Evolutionary conservation across 2,888 invertebrate species (phyloP).

Genomic region (Molorchus minor): DNA sequence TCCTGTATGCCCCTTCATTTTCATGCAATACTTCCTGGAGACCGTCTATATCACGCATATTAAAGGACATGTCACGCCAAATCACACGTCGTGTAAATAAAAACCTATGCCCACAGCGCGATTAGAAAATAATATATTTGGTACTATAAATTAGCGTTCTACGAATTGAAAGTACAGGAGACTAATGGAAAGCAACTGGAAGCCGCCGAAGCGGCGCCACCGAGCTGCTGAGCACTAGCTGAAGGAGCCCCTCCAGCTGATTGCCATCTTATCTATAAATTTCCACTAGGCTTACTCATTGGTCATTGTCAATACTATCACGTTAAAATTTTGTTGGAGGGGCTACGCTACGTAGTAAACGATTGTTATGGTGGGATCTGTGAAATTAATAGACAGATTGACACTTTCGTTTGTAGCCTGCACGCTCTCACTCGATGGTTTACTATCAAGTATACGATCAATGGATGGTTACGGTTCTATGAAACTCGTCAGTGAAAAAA

Average conservation of each 20-base stretch:
- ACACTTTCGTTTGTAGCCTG: not conserved
- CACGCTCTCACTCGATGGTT: not conserved
- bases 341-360: slow-evolving; percentile 25
- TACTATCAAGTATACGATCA: too few relatives aligned
- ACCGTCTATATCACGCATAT: too few relatives aligned
- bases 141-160: slow-evolving; percentile 18
- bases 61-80: too few relatives aligned
- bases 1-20: too few relatives aligned
- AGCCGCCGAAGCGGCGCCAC: slow-evolving; percentile 30
- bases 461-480: too few relatives aligned
- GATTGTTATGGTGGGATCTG: slow-evolving; percentile 25
- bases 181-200: slow-evolving; percentile 29
- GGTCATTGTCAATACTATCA: slow-evolving; percentile 2
- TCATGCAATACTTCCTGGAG: too few relatives aligned
- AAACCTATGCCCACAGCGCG: not conserved
- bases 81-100: too few relatives aligned
- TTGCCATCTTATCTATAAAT: slow-evolving; percentile 10
- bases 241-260: slow-evolving; percentile 23
- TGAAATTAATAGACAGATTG: slow-evolving; percentile 12
- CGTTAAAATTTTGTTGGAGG: slow-evolving; percentile 25
- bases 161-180: slow-evolving; percentile 21
- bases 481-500: too few relatives aligned
- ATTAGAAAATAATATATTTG: not conserved
- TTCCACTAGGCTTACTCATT: slow-evolving; percentile 22
- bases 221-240: slow-evolving; percentile 5